Base-by-base conservation (phyloP, 2,797 vertebrate genomes). In the Sebastiscus tertius region DNA sequence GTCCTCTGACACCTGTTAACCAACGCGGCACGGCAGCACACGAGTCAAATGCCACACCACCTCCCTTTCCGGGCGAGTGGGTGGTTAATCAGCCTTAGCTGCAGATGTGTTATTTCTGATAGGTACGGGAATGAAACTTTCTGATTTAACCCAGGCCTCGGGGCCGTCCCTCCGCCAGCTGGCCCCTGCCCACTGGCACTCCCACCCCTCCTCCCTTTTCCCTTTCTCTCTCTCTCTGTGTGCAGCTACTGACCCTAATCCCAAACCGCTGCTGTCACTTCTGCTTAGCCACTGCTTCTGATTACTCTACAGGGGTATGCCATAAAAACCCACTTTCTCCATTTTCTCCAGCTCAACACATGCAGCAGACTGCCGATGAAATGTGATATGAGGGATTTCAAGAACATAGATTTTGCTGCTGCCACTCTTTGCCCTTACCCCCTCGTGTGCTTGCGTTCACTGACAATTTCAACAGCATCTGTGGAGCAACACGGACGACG, bases 261-360 rank as follows among this genome's bases (percentile, higher is more conserved):
- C 86, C 84, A 86, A 87, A 93, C 84, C 14, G 34, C 87, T 68
- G 83, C 92, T 90, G 92, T 89, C 88, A 90, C 83, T 88, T 90
- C 79, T 89, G 77, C 83, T 93, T 87, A 90, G 83, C 88, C 68
- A 56, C 63, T 61, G 58, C 79, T 66, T 76, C 75, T 88, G 86
- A 91, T 86, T 86, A 85, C 81, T 89, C 87, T 77, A 76, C 81
- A 88, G 86, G 79, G 80, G 76, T 76, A 36, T 39, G 82, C 76
- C 77, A 85, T 75, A 76, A 83, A 88, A 84, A 82, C 34, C 26
- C 80, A 81, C 73, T 82, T 79, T 84, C 80, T 75, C 82, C 52
- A 81, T 82, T 83, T 85, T 83, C 81, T 81, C 29, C 62, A 77
- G 64, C 75, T 58, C 81, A 67, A 81, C 84, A 82, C 80, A 68